Base-by-base conservation (phyloP, 1,140 invertebrate genomes). In the Stegodyphus dumicola region DNA sequence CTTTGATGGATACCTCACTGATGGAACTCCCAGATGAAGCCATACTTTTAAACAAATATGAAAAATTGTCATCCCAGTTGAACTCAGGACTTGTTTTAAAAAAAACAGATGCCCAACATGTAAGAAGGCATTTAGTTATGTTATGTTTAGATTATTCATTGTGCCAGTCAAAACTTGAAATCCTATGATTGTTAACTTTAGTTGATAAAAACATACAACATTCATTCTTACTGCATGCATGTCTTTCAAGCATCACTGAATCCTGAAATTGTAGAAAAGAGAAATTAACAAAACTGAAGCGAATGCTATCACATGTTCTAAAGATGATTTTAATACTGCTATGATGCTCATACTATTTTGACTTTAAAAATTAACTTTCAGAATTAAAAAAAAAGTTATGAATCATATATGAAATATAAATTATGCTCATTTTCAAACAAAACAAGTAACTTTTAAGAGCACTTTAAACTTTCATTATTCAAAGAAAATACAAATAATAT, bases 1-100 rank as follows among this genome's bases (percentile, higher is more conserved):
- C 85, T 70, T 87, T 87, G 64, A 80, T 78, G 53, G 83, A 81
- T 18, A 73, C 67, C 49, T 87, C 84, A 65, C 78, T 80, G 66
- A 64, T 76, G 53, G 85, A 75, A 56, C 77, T 86, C 18, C 75
- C 77, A 48, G 85, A 71, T 17, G 83, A 85, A 64, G 83, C 83
- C 83, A 85, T 85, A 64, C 48, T 77, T 33, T 84, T 2, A 69
- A 75, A 48, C 1, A 7, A 53, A n/a, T 9, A 48, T 48, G 49
- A 9, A 9, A 49, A 48, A 71, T 11, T 71, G 69, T 74, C 71
- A 74, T 74, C 71, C 71, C 71, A 67, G 7, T 18, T 7, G n/a
- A 13, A 67, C n/a, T 15, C n/a, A 17, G 7, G 17, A 18, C 15
- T n/a, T 67, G 15, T 67, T 7, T n/a, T 9, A 1, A 7, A 7